These are phyloP conservation scores for Copidosoma floridanum DNA, from an alignment of 1,140 invertebrate genomes.

Conservation along the genomic window DNA sequence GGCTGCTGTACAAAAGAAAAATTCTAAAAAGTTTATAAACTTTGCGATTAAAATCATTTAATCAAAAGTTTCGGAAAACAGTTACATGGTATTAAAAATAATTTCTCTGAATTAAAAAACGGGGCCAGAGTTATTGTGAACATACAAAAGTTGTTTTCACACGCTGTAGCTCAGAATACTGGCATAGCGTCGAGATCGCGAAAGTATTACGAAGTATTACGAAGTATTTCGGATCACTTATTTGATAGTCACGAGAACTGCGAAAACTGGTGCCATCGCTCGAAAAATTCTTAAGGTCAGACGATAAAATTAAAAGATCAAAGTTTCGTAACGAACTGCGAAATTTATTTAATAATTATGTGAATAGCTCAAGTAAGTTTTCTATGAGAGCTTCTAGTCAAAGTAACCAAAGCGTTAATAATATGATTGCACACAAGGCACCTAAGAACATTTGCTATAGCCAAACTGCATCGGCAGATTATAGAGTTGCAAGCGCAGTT, in stretches of 20 bases:
- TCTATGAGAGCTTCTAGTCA: too few species aligned
- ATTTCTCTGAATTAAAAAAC: too few species aligned
- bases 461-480: neutral
- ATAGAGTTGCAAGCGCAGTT: too few species aligned
- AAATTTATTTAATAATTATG: slow-evolving; percentile 21
- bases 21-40: neutral
- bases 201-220: too few species aligned
- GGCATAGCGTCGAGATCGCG: too few species aligned
- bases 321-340: neutral
- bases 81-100: too few species aligned
- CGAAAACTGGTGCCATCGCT: neutral
- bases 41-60: neutral
- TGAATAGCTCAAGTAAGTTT: slow-evolving; percentile 18
- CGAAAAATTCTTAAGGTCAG: neutral
- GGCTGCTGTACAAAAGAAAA: neutral
- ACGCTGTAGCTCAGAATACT: too few species aligned
- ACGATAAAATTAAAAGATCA: slow-evolving; percentile 9
- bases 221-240: too few species aligned
- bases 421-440: slow-evolving; percentile 20
- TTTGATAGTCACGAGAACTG: slow-evolving; percentile 1
- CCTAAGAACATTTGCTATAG: slow-evolving; percentile 21
- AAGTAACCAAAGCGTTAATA: slow-evolving; percentile 24
- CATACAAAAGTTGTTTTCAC: too few species aligned
- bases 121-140: too few species aligned
- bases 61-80: too few species aligned